These are phyloP conservation scores for Stratiolaelaps scimitus DNA, from an alignment of 1,140 invertebrate species.

Conservation along the genomic window DNA sequence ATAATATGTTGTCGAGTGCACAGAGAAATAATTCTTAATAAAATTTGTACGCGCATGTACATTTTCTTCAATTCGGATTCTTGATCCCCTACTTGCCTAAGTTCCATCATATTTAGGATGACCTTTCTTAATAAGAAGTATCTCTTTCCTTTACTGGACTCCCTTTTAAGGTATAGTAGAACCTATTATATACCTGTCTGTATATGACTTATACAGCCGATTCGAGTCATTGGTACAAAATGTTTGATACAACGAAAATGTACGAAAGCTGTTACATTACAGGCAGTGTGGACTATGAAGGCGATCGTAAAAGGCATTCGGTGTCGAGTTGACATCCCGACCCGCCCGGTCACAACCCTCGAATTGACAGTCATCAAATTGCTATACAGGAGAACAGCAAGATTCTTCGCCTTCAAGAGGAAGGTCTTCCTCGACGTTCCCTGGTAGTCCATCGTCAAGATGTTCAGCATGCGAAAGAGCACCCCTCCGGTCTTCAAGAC, in stretches of 20 bases:
- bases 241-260: neutral
- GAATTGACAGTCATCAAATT: too few relatives aligned
- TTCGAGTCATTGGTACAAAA: neutral
- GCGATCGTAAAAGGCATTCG: slow-evolving; percentile 23
- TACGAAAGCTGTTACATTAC: neutral
- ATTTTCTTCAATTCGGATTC: too few relatives aligned
- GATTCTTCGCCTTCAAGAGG: neutral
- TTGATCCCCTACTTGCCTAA: too few relatives aligned
- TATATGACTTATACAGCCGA: neutral
- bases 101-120: neutral
- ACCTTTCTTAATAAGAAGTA: neutral
- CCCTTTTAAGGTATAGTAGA: neutral
- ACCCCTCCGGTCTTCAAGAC: neutral
- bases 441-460: neutral
- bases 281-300: slow-evolving; percentile 24
- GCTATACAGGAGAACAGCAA: too few relatives aligned
- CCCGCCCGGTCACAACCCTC: neutral
- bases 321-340: slow-evolving; percentile 20
- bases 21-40: too few relatives aligned
- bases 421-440: neutral
- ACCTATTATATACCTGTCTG: neutral
- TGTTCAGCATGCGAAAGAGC: too few relatives aligned
- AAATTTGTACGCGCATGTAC: too few relatives aligned
- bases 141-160: neutral
- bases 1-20: too few relatives aligned